These are phyloP conservation scores for Meiosimyza decipiens DNA, from an alignment of 2,888 invertebrate species.

Conservation along the genomic window DNA sequence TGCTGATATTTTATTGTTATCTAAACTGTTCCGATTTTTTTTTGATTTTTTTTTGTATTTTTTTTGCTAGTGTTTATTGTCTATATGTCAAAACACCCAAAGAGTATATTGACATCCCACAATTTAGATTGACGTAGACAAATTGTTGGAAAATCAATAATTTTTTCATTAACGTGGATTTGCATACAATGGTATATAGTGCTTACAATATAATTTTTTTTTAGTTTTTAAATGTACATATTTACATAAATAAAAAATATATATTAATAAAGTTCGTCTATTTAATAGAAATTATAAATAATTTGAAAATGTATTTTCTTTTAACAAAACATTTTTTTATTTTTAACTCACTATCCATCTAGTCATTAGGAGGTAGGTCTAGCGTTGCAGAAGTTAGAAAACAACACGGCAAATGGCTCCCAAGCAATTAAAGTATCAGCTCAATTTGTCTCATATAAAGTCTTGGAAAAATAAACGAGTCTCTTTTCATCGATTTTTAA, in stretches of 20 bases:
- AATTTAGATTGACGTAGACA: slow-evolving; percentile 31
- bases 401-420: too few relatives aligned
- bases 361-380: too few relatives aligned
- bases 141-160: slow-evolving; percentile 40
- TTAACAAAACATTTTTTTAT: too few relatives aligned
- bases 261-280: background rate
- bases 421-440: too few relatives aligned
- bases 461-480: too few relatives aligned
- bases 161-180: background rate
- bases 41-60: too few relatives aligned
- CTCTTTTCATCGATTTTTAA: too few relatives aligned
- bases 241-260: background rate
- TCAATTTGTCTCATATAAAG: too few relatives aligned
- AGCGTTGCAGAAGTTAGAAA: too few relatives aligned
- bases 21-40: background rate
- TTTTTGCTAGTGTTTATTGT: background rate
- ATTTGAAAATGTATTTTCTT: too few relatives aligned
- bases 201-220: background rate
- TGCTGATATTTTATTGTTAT: background rate
- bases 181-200: background rate
- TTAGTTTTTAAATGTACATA: background rate
- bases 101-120: background rate
- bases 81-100: background rate
- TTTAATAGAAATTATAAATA: too few relatives aligned
- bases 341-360: too few relatives aligned